A percentile compares a stretch with the other conserved stretches of the same genome.
phyloP scores from a whole-genome alignment of 2,888 invertebrate genomes.

The Rhorus exstirpatorius region DNA sequence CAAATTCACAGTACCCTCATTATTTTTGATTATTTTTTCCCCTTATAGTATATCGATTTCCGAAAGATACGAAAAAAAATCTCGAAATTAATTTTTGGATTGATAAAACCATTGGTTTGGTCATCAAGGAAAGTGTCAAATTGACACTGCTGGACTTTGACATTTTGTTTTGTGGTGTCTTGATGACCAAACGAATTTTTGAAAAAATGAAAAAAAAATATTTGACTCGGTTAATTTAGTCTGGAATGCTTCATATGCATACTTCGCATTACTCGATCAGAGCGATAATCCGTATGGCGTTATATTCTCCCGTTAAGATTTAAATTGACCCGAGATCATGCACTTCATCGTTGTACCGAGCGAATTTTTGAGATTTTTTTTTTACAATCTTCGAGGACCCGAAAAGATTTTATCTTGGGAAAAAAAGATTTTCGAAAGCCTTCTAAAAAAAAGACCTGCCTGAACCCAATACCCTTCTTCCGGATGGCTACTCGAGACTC shows the following conservation, averaged over 20 bases:
- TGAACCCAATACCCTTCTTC: too few relatives aligned
- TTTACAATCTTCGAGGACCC: too few relatives aligned
- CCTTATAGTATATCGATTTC: not conserved
- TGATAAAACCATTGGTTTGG: too few relatives aligned
- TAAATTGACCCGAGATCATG: constrained; percentile 4
- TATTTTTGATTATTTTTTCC: not conserved
- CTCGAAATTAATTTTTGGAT: too few relatives aligned
- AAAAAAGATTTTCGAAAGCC: too few relatives aligned
- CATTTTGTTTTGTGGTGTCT: not conserved
- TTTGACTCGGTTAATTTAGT: not conserved
- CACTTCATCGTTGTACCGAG: not conserved
- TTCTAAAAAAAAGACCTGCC: too few relatives aligned
- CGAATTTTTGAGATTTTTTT: too few relatives aligned
- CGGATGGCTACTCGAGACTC: too few relatives aligned
- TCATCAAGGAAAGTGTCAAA: too few relatives aligned
- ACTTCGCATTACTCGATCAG: not conserved
- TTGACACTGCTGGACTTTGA: too few relatives aligned
- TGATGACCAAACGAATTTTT: not conserved
- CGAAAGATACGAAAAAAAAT: not conserved
- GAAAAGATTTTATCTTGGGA: too few relatives aligned
- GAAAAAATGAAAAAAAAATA: too few relatives aligned
- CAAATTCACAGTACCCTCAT: not conserved
- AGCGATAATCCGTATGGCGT: constrained; percentile 25
- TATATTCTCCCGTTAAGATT: not conserved
- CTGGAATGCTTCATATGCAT: not conserved